These are phyloP conservation scores for Caranx melampygus DNA, from an alignment of 2,113 vertebrate species.

Conservation along the genomic window DNA sequence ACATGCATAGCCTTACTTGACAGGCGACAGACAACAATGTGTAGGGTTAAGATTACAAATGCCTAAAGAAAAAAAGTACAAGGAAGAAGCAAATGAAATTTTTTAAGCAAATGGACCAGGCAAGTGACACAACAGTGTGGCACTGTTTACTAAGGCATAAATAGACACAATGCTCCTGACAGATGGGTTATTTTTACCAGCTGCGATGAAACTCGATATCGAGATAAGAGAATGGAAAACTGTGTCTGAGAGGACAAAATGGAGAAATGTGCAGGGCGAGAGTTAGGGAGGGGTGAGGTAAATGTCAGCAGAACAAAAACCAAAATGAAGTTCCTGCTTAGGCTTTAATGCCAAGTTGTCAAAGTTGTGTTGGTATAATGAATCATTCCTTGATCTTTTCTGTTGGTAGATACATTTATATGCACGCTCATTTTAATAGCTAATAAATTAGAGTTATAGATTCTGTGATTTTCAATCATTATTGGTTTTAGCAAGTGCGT, in stretches of 20 bases:
- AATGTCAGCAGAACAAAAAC: constrained; percentile 54
- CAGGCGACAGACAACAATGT: constrained; percentile 39
- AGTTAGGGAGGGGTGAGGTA: constrained; percentile 36
- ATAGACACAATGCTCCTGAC: constrained; percentile 72
- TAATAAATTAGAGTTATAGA: not conserved
- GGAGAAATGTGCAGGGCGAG: constrained; percentile 36
- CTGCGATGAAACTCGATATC: constrained; percentile 35
- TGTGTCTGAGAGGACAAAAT: constrained; percentile 40
- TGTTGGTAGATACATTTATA: not conserved
- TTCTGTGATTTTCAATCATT: too few relatives aligned
- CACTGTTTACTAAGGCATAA: constrained; percentile 51
- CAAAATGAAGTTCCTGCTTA: constrained; percentile 22
- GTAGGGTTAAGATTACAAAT: constrained; percentile 50
- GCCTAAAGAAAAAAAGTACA: constrained; percentile 19
- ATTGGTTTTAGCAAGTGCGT: too few relatives aligned
- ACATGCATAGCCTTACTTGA: not conserved
- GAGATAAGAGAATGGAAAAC: constrained; percentile 76
- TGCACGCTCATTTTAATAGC: not conserved
- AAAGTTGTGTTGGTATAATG: not conserved
- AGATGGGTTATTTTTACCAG: constrained; percentile 68
- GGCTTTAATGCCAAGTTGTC: constrained; percentile 18
- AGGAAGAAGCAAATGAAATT: constrained; percentile 44
- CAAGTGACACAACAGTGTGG: constrained; percentile 29
- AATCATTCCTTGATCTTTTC: not conserved
- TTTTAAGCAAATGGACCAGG: not conserved